Base-by-base conservation (phyloP, 2,888 invertebrate genomes). In the Lypha dubia region DNA sequence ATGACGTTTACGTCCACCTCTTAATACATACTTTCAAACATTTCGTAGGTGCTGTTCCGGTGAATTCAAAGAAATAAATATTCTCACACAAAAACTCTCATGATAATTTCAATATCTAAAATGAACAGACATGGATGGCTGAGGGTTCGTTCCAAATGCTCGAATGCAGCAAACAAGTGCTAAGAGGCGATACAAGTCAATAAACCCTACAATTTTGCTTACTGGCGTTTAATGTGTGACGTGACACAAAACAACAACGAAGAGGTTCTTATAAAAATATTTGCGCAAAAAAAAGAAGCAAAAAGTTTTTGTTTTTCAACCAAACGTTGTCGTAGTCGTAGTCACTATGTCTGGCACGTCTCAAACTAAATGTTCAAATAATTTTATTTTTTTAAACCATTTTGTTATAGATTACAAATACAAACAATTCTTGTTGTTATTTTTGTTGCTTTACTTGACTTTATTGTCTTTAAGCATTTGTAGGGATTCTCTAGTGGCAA, bases 291-390 rank as follows among this genome's bases (percentile, higher is more conserved):
- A 32, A 60, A 32, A 60, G 44, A 46, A 77, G 9, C 24, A 41
- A 62, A 60, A 60, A 56, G 35, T 28, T 75, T 41, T 56, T 53
- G 46, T 9, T 67, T 67, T 44, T 17, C 49, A 32, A 13, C 62
- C 56, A 84, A 67, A 76, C 76, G 46, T n/a, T n/a, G n/a, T n/a
- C n/a, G 46, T 24, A 38, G 41, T 41, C 44, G 44, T 44, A 15
- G 84, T 58, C 84, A 49, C 32, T 28, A n/a, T 77, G 84, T 84
- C 84, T 84, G 71, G 81, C 84, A 84, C 81, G 84, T 81, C 77
- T 74, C 49, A 56, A 73, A 73, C 70, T 62, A 75, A 68, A 15
- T 80, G 60, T 68, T 80, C 51, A 49, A 53, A 51, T 51, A 38
- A 75, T 76, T 63, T 76, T 76, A 63, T 58, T 76, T 70, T 63